Evolutionary conservation across 2,888 invertebrate genomes (phyloP).

Genomic region (Drosophila dives): DNA sequence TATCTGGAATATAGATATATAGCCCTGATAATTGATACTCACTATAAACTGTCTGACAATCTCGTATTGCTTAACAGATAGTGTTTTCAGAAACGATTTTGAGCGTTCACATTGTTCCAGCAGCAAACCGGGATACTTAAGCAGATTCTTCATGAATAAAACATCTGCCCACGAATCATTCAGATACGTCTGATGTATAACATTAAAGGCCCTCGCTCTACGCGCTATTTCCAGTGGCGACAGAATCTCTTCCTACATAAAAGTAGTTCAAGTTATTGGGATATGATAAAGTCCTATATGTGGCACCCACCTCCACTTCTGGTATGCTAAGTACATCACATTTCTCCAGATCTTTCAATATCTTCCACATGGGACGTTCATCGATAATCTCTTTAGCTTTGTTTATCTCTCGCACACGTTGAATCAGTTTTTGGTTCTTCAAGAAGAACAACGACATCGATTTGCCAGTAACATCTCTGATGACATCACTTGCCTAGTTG

Average conservation of each 20-base stretch:
- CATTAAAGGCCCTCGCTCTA: constrained; percentile 72
- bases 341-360: constrained; percentile 72
- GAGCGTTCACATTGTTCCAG: constrained; percentile 75
- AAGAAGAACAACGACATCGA: constrained; percentile 76
- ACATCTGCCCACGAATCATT: constrained; percentile 82
- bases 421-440: constrained; percentile 70
- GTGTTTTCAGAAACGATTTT: constrained; percentile 55
- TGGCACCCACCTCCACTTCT: constrained; percentile 64
- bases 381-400: constrained; percentile 65
- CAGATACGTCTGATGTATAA: constrained; percentile 81
- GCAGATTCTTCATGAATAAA: constrained; percentile 74
- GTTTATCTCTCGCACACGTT: constrained; percentile 62
- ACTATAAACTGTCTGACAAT: constrained; percentile 79
- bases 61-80: constrained; percentile 71
- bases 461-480: constrained; percentile 77
- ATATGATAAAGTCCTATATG: accelerated
- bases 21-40: neutral
- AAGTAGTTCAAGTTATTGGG: neutral
- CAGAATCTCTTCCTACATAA: constrained; percentile 63
- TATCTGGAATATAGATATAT: neutral
- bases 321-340: constrained; percentile 81
- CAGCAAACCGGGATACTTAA: constrained; percentile 68
- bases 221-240: constrained; percentile 79
- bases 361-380: constrained; percentile 79
- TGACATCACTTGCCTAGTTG: constrained; percentile 77